Conservation (phyloP, 2,113 vertebrate genomes). For the Sitta europaea region DNA sequence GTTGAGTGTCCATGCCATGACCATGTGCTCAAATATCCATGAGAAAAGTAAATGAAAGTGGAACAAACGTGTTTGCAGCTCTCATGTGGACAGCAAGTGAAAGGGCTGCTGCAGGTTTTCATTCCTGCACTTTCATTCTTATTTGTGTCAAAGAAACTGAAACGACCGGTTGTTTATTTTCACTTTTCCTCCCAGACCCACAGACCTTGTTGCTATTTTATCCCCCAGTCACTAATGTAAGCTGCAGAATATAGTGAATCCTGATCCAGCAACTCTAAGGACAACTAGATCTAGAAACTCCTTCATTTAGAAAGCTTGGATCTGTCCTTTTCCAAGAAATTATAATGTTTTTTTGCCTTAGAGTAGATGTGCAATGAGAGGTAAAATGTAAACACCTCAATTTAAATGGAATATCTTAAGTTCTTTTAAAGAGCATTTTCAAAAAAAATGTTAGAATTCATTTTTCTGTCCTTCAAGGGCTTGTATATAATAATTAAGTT, state of each 20-base stretch:
- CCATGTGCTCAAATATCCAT: neutral
- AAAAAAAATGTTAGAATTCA: neutral
- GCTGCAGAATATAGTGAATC: neutral
- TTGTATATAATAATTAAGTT: neutral
- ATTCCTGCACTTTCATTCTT: neutral
- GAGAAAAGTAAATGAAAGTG: accelerated
- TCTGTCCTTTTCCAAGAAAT: neutral
- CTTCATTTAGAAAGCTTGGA: neutral
- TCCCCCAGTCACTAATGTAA: neutral
- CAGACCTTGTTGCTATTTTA: neutral
- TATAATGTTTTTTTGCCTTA: accelerated
- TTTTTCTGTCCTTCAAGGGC: neutral
- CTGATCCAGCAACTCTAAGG: neutral
- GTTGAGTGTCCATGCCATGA: neutral
- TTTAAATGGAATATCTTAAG: neutral
- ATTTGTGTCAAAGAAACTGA: neutral
- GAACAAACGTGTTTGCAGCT: accelerated
- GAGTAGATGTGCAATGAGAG: neutral
- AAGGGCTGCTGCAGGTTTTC: neutral
- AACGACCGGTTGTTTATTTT: neutral
- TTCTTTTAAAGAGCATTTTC: neutral
- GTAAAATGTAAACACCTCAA: neutral
- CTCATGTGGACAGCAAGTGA: neutral
- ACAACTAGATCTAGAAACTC: neutral
- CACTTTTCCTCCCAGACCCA: neutral